Evolutionary conservation across 2,113 vertebrate genomes (phyloP).

Genomic region (Trogon surrucura): DNA sequence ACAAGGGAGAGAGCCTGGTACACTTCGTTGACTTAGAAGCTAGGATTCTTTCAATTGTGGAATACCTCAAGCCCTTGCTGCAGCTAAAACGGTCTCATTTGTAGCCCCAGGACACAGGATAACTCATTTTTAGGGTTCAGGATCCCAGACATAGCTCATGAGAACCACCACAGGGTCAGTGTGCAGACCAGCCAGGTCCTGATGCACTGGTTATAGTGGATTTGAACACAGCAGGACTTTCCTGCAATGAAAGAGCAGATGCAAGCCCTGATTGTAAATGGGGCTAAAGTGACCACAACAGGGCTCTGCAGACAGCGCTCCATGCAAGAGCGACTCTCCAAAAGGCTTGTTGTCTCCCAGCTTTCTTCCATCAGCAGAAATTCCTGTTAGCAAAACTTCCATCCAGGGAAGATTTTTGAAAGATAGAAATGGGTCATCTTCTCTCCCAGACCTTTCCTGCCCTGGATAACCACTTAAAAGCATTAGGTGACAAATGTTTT

Average conservation of each 20-base stretch:
- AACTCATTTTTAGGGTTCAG: not conserved
- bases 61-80: not conserved
- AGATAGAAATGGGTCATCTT: not conserved
- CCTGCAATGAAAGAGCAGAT: not conserved
- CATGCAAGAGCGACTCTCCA: not conserved
- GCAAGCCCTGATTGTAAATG: not conserved
- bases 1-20: no score
- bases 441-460: not conserved
- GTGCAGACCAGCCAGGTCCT: rapidly evolving
- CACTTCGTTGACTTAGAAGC: rapidly evolving
- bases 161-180: not conserved
- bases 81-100: not conserved
- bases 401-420: not conserved
- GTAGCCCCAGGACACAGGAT: not conserved
- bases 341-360: not conserved
- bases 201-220: not conserved
- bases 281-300: not conserved
- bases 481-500: slow-evolving; percentile 19
- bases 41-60: not conserved
- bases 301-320: not conserved
- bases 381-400: not conserved
- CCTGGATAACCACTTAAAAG: slow-evolving; percentile 6
- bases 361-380: not conserved
- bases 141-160: not conserved
- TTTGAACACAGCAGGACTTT: rapidly evolving